phyloP scores from a whole-genome alignment of 2,888 invertebrate species.

The Amblyteles armatorius region DNA sequence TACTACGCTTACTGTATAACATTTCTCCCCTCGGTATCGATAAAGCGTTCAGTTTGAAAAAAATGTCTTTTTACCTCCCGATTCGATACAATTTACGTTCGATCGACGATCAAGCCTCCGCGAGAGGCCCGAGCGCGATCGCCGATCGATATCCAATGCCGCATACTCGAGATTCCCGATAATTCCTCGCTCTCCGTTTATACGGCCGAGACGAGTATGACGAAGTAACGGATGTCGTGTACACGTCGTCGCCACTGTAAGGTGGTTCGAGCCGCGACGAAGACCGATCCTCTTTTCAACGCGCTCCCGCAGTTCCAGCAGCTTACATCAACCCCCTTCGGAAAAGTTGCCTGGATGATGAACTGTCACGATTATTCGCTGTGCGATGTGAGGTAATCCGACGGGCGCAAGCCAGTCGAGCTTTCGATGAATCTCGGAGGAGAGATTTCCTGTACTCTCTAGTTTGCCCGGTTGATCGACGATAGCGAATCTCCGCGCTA shows the following conservation, averaged over 20 bases:
- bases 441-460: slow-evolving; percentile 23
- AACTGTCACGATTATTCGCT: slow-evolving; percentile 67
- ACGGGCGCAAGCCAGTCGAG: slow-evolving; percentile 59
- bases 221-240: slow-evolving; percentile 36
- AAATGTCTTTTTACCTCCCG: background rate
- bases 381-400: slow-evolving; percentile 68
- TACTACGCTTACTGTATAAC: slow-evolving; percentile 2
- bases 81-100: background rate
- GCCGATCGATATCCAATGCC: slow-evolving; percentile 13
- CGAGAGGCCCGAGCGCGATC: background rate
- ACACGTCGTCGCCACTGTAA: slow-evolving; percentile 25
- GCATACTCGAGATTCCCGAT: slow-evolving; percentile 26
- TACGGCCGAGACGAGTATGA: slow-evolving; percentile 29
- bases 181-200: slow-evolving; percentile 15
- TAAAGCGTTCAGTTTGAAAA: background rate
- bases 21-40: background rate
- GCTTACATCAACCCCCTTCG: background rate
- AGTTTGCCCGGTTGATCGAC: slow-evolving; percentile 34
- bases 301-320: background rate
- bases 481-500: slow-evolving; percentile 35
- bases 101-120: background rate
- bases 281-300: slow-evolving; percentile 33
- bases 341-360: slow-evolving; percentile 63
- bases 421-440: slow-evolving; percentile 27
- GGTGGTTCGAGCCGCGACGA: slow-evolving; percentile 1